Evolutionary conservation across 2,888 invertebrate species (phyloP), one percentile per base, ranked within the genome.

Genomic region (Malthinus flaveolus): DNA sequence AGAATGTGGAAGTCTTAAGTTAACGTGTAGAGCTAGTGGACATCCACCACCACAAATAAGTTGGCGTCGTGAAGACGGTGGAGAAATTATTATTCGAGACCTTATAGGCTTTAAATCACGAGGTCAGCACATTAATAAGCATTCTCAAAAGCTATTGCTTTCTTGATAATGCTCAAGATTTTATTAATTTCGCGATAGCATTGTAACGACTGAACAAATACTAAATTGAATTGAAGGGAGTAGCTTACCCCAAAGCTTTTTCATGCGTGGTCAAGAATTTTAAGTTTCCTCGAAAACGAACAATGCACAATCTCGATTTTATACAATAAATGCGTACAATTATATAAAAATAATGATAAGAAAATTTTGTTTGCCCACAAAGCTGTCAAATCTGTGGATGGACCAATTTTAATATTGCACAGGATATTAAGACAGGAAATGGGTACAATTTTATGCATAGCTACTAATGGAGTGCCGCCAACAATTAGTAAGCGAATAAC

Each of bases 361-460:
- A n/a, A n/a, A n/a, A n/a, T n/a, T n/a, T n/a, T n/a, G n/a, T n/a
- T n/a, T n/a, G n/a, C n/a, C n/a, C n/a, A n/a, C n/a, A n/a, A n/a
- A n/a, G n/a, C n/a, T n/a, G 39, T 42, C n/a, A 42, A 4, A 15
- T n/a, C 15, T 12, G 13, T 15, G 13, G 39, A 42, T 72, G 91
- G 92, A 59, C 91, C 91, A 76, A 84, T 87, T 56, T 80, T 95
- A 69, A 87, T 85, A 63, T 81, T 94, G 64, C 82, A 84, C 66
- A 93, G 92, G 81, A 89, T 94, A 76, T 89, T 91, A 56, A 85
- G 94, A 61, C 88, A 90, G 42, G 93, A 94, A 77, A 94, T 94
- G 93, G 93, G 94, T 10, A 89, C 91, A 62, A 95, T 94, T 80
- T 84, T 93, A 70, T 94, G 94, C 81, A 93, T 94, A 68, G 94